Conservation (phyloP, 1,140 invertebrate genomes). For the Trypoxylus dichotomus region DNA sequence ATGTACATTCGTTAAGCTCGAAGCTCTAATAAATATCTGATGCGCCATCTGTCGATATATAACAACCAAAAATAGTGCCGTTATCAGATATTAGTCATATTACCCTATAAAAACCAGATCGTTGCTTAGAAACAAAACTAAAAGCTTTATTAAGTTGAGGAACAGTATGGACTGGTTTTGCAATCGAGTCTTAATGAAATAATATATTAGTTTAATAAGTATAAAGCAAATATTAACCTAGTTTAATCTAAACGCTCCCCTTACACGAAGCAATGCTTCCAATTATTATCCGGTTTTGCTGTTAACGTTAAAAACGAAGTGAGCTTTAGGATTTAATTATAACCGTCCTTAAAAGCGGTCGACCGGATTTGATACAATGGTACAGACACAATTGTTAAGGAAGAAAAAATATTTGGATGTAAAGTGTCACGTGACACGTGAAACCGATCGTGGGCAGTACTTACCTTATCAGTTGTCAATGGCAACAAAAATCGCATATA, state of each 20-base stretch:
- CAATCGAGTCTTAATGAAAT: neutral
- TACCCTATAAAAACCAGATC: neutral
- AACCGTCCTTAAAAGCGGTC: too few relatives aligned
- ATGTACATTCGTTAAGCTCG: too few relatives aligned
- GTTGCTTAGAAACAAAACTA: neutral
- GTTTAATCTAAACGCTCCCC: too few relatives aligned
- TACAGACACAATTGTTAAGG: too few relatives aligned
- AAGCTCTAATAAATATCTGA: too few relatives aligned
- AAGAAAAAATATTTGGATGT: neutral
- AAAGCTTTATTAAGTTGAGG: neutral
- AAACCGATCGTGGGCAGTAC: neutral
- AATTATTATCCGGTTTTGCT: too few relatives aligned
- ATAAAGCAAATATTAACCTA: too few relatives aligned
- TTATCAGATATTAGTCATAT: neutral
- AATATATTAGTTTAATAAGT: too few relatives aligned
- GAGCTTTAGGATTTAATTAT: too few relatives aligned
- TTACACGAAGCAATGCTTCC: too few relatives aligned
- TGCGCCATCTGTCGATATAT: neutral
- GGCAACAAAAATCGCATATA: slow-evolving; percentile 29
- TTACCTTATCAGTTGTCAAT: slow-evolving; percentile 28
- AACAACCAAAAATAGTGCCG: neutral
- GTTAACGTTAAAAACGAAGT: too few relatives aligned
- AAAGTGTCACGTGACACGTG: neutral
- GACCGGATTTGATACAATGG: too few relatives aligned
- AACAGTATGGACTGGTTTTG: neutral